These are phyloP conservation scores for Leucosticte australis DNA, from an alignment of 2,113 vertebrate species.

Conservation along the genomic window DNA sequence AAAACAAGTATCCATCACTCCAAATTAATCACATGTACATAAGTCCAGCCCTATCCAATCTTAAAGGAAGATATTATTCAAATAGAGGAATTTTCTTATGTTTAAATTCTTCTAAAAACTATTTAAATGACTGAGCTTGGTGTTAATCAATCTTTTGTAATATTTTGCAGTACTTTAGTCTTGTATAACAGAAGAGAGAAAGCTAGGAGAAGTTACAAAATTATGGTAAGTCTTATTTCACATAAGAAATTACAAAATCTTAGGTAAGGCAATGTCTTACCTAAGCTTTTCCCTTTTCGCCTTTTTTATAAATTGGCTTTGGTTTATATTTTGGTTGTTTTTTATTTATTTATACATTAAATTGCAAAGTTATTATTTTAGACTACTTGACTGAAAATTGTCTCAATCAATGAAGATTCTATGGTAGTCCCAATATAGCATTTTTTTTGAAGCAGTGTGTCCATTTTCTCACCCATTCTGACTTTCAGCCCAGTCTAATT, in stretches of 20 bases:
- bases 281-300: rapidly evolving
- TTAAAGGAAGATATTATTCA: background rate
- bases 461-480: background rate
- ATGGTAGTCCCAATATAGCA: rapidly evolving
- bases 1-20: background rate
- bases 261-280: background rate
- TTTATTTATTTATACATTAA: background rate
- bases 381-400: background rate
- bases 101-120: background rate
- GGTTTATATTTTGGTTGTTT: background rate
- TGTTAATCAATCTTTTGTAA: background rate
- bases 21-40: background rate
- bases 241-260: background rate
- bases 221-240: background rate
- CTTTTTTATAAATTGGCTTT: rapidly evolving
- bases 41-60: background rate
- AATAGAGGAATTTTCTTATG: background rate
- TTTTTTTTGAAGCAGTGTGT: background rate
- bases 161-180: background rate
- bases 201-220: background rate
- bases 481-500: background rate
- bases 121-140: background rate
- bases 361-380: background rate
- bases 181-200: background rate
- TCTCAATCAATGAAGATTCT: background rate